A percentile compares a stretch with the other conserved stretches of the same genome.
phyloP scores from a whole-genome alignment of 2,797 vertebrate genomes.

The Takifugu rubripes region DNA sequence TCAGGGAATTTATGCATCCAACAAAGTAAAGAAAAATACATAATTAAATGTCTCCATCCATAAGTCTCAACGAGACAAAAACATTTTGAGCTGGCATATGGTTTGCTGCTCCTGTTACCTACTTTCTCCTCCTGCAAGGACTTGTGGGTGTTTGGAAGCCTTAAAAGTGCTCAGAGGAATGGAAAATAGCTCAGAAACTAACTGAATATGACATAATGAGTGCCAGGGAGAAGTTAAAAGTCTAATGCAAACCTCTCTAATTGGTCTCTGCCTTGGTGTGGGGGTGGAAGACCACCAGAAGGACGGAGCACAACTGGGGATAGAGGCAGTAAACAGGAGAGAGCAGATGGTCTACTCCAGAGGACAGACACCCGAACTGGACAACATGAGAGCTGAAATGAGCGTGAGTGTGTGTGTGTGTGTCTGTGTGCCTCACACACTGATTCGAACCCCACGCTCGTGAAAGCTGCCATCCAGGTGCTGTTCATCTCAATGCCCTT shows the following conservation, averaged over 20 bases:
- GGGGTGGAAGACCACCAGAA: slow-evolving; percentile 76
- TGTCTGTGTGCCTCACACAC: too few species aligned
- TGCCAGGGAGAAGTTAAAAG: slow-evolving; percentile 65
- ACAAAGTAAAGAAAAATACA: neutral
- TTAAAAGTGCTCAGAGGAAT: slow-evolving; percentile 34
- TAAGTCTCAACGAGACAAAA: slow-evolving; percentile 18
- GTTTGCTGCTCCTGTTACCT: slow-evolving; percentile 21
- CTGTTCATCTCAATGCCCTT: too few species aligned
- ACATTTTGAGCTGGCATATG: slow-evolving; percentile 28
- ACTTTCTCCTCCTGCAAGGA: slow-evolving; percentile 11
- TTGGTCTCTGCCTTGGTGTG: slow-evolving; percentile 77
- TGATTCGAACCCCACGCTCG: too few species aligned
- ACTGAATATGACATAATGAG: slow-evolving; percentile 67
- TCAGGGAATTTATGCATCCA: too few species aligned
- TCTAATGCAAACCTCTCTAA: slow-evolving; percentile 74
- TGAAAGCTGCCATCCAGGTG: too few species aligned
- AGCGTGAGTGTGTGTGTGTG: neutral
- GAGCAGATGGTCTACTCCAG: slow-evolving; percentile 77
- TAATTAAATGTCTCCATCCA: neutral
- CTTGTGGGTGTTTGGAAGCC: slow-evolving; percentile 34
- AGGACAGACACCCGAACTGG: slow-evolving; percentile 72
- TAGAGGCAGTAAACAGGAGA: slow-evolving; percentile 74
- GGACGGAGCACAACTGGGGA: slow-evolving; percentile 75
- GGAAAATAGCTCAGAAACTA: slow-evolving; percentile 47
- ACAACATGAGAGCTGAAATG: slow-evolving; percentile 54